These are phyloP conservation scores for Shargacucullia verbasci DNA, from an alignment of 2,888 invertebrate species.

Conservation along the genomic window DNA sequence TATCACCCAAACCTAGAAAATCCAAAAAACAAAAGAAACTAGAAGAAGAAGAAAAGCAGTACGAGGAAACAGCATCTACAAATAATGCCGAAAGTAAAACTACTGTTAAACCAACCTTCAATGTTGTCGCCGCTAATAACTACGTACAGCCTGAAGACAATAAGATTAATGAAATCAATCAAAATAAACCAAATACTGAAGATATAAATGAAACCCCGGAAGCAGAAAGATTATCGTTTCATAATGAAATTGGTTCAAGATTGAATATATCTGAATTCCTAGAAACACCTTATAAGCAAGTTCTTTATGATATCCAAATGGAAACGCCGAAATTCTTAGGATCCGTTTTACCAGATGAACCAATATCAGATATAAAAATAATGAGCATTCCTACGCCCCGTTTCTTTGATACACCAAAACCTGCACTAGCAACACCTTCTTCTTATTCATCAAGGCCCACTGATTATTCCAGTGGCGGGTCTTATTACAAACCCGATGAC, in stretches of 20 bases:
- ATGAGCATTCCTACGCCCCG: slow-evolving; percentile 89
- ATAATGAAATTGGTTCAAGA: slow-evolving; percentile 81
- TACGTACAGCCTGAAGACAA: slow-evolving; percentile 40
- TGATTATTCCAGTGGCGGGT: slow-evolving; percentile 90
- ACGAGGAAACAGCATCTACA: slow-evolving; percentile 49
- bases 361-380: slow-evolving; percentile 88
- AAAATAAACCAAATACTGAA: slow-evolving; percentile 64
- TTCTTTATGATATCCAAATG: slow-evolving; percentile 82
- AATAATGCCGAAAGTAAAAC: slow-evolving; percentile 37
- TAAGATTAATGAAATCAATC: slow-evolving; percentile 57
- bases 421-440: slow-evolving; percentile 75
- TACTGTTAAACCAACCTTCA: slow-evolving; percentile 73
- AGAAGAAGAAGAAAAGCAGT: slow-evolving; percentile 59
- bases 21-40: slow-evolving; percentile 61
- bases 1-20: slow-evolving; percentile 54
- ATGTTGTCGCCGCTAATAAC: slow-evolving; percentile 64
- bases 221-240: slow-evolving; percentile 76
- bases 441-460: slow-evolving; percentile 85
- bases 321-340: slow-evolving; percentile 89
- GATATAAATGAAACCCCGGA: slow-evolving; percentile 79
- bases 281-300: slow-evolving; percentile 90
- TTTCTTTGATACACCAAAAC: slow-evolving; percentile 84
- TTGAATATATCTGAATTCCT: slow-evolving; percentile 85
- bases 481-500: slow-evolving; percentile 91
- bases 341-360: slow-evolving; percentile 79